phyloP scores from a whole-genome alignment of 2,113 vertebrate genomes.

The rat (Rattus norvegicus) region DNA sequence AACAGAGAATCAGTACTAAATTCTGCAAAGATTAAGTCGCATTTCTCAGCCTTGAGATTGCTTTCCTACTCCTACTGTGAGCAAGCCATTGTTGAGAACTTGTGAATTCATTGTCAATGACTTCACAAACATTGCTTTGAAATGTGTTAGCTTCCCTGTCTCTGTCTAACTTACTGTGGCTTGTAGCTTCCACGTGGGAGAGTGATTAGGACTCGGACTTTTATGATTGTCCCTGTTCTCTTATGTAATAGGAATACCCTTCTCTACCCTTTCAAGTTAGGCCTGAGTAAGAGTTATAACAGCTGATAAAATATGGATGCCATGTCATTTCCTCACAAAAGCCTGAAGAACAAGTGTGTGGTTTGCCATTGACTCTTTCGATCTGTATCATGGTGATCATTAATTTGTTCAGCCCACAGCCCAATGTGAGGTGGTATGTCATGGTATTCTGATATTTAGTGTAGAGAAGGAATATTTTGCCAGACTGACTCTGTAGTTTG shows the following conservation, averaged over 20 bases:
- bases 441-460: background rate
- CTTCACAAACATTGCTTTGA: background rate
- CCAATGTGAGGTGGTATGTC: background rate
- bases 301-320: background rate
- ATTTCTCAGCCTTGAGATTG: constrained; percentile 32
- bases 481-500: background rate
- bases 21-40: background rate
- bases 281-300: background rate
- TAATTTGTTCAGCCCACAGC: background rate
- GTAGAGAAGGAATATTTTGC: background rate
- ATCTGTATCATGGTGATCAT: background rate
- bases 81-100: background rate
- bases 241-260: background rate
- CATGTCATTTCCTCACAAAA: constrained; percentile 3
- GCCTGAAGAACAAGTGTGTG: background rate
- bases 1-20: background rate
- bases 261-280: background rate
- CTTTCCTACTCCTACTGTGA: background rate
- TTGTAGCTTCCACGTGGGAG: background rate
- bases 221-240: background rate
- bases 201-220: background rate
- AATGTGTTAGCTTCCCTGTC: background rate
- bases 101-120: background rate
- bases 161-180: background rate
- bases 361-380: background rate